Evolutionary conservation across 2,113 vertebrate genomes (phyloP), one percentile per base, ranked within the genome.

Genomic region (Anoura caudifer): DNA sequence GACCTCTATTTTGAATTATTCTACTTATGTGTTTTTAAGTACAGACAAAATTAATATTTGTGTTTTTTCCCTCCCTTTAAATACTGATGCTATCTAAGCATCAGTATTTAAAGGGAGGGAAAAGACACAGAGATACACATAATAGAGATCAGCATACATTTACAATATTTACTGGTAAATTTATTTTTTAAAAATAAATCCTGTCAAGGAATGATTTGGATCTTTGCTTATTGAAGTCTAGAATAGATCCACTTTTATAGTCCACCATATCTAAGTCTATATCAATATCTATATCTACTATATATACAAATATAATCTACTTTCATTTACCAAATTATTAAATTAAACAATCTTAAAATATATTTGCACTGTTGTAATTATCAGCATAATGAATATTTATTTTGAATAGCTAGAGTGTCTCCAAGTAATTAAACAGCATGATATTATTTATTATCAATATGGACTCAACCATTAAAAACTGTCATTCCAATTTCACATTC

Each of bases 341-440:
- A 82, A 95, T 87, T 94, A 95, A 95, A 93, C 24, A 86, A 83
- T 86, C 5, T 24, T 45, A 84, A 97, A 92, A 84, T 90, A 9
- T 81, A 38, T 95, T 88, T 96, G n/a, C 28, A 89, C 45, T 69
- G 24, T 88, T 95, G 15, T 77, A 95, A 95, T 95, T 95, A 95
- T 86, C 87, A 70, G 41, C 79, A 24, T 76, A 70, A 92, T 90
- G 69, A 94, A 50, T 45, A 96, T 80, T 33, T 65, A 84, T 80
- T 97, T 96, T 91, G 94, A 90, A 87, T 73, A 81, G 52, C 81
- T 89, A 83, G 16, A 77, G 22, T 81, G 79, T 92, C 47, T 61
- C 43, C 11, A 76, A 80, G 20, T 95, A 91, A 95, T 92, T 96
- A 81, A 95, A 90, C 56, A 96, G 90, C 13, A 67, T 90, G 92